Base-by-base conservation (phyloP, 2,113 vertebrate species). In the Alaudala cheleensis region DNA sequence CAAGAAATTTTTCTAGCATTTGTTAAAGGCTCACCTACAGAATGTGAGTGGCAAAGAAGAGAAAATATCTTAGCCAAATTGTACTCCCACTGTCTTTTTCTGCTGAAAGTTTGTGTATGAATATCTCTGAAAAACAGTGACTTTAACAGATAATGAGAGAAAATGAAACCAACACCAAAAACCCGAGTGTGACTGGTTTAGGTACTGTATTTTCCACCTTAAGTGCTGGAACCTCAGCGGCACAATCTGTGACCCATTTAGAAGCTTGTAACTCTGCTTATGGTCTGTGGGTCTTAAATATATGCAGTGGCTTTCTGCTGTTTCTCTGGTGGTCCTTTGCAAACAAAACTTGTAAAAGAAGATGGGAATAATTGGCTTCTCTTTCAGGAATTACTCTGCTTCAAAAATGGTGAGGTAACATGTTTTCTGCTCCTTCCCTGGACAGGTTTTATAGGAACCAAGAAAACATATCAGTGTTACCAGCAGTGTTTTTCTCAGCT, bases 361-460 rank as follows among this genome's bases (percentile, higher is more conserved):
- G 7, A 19, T 44, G 20, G 10, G 22, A 57, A n/a, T 56, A 0
- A 0, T 4, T 67, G 24, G 4, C 12, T 50, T 58, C 31, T 42
- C 16, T 76, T 74, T 61, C 31, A 70, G 51, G 31, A 70, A 50
- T 28, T 57, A 23, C 10, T 60, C 21, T 4, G 0, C 19, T 70
- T 47, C 29, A 49, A 39, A 62, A 82, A 54, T 3, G 0, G 3
- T 29, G 16, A 65, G 7, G 10, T 53, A 53, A 5, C 11, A n/a
- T 25, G 1, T 71, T 88, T 91, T 88, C n/a, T 42, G 14, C 4
- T 47, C 21, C 42, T 74, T 49, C 24, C 14, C 42, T 70, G 31
- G 21, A 25, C 12, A n/a, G 14, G 22, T 34, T 67, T 19, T 54
- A 29, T 33, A n/a, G 21, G 14, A 89, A 28, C 5, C 0, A 24